Evolutionary conservation across 2,113 vertebrate species (phyloP).

Genomic region (Micronisus gabar): DNA sequence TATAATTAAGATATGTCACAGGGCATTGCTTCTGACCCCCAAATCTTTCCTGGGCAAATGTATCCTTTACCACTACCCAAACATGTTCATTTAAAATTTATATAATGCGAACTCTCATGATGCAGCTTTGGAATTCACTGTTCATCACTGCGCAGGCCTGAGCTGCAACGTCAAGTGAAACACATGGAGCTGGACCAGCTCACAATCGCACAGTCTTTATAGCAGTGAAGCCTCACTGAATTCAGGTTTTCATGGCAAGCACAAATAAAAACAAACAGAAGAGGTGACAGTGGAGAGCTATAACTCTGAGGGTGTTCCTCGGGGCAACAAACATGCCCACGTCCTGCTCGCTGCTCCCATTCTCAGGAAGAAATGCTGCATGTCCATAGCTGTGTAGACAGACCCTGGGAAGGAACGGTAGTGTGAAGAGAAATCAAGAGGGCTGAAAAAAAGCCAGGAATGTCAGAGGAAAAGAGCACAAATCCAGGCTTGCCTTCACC

Average conservation of each 20-base stretch:
- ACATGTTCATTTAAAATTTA: not conserved
- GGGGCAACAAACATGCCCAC: not conserved
- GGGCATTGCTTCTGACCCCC: not conserved
- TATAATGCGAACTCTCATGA: not conserved
- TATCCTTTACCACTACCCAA: not conserved
- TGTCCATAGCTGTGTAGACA: not conserved
- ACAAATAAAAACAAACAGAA: not conserved
- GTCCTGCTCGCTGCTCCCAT: not conserved
- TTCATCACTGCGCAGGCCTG: not conserved
- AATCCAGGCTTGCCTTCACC: not conserved
- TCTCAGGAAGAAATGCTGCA: accelerated
- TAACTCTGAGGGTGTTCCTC: not conserved
- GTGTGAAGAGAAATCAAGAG: not conserved
- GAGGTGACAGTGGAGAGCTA: not conserved
- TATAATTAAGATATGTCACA: not conserved
- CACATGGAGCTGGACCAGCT: not conserved
- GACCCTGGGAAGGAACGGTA: not conserved
- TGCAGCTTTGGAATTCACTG: not conserved
- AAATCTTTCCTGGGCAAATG: not conserved
- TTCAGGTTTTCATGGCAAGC: not conserved
- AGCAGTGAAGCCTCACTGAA: not conserved
- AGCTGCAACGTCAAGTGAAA: not conserved
- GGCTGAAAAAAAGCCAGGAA: not conserved
- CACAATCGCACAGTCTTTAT: not conserved
- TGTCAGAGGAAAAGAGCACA: not conserved